A percentile compares a stretch with the other conserved stretches of the same genome.
Conservation (phyloP, 2,113 vertebrate genomes). For the Anser cygnoides region DNA sequence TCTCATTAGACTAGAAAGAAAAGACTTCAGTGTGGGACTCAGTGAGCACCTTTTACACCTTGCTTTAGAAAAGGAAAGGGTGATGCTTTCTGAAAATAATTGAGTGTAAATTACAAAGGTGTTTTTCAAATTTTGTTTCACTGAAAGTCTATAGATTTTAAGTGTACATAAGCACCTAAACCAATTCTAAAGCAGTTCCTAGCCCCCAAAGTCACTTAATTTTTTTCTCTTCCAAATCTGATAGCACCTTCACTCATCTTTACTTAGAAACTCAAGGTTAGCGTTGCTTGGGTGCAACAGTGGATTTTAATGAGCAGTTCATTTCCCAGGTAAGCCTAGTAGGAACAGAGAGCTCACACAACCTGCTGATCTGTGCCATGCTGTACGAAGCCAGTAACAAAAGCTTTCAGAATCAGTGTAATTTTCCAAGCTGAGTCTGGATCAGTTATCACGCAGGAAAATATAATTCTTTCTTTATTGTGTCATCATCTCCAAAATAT, state of each 20-base stretch:
- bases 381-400: neutral
- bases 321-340: neutral
- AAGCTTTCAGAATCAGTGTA: neutral
- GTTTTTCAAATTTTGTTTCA: neutral
- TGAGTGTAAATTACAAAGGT: neutral
- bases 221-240: neutral
- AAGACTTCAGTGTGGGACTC: neutral
- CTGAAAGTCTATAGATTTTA: neutral
- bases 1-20: neutral
- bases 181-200: neutral
- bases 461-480: neutral
- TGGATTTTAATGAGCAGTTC: neutral
- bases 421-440: neutral
- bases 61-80: neutral
- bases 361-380: neutral
- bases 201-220: neutral
- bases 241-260: neutral
- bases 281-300: neutral
- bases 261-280: neutral
- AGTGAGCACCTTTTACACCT: no score
- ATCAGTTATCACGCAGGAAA: neutral
- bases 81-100: neutral
- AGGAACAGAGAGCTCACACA: neutral
- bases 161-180: neutral
- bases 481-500: neutral